Base-by-base conservation (phyloP, 2,888 invertebrate species). In the Busseola fusca region DNA sequence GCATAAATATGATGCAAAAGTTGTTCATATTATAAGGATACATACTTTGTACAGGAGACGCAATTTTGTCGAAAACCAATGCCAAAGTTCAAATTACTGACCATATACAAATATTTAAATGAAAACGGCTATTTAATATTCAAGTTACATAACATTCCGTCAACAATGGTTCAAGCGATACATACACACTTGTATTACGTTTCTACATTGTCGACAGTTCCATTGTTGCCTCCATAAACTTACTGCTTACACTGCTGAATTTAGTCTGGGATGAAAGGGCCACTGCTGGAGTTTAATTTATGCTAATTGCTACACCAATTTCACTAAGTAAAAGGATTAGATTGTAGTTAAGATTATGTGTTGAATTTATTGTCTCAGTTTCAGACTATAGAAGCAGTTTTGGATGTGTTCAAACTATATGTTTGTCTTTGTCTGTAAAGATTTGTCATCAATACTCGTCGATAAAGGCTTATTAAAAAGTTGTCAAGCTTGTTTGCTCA, bases 141-240 rank as follows among this genome's bases (percentile, higher is more conserved):
- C 81, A 81, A 48, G 74, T 86, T 83, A 87, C 80, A 79, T 82
- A 86, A 87, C 78, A 76, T 63, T 59, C 64, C 21, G 59, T 58
- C 59, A 78, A 87, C 87, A 87, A 87, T 86, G 75, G 77, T 65
- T 62, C 73, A 76, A 72, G 52, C 78, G 78, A 78, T 79, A 76
- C 72, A 76, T 60, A 72, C 74, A 73, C 74, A 74, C 70, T 76
- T 63, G 71, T 69, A 70, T 78, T 67, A 77, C 52, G 69, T 82
- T 73, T 66, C 65, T 65, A 77, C 75, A 81, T 59, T 74, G 81
- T 72, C 69, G 64, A 54, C 71, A 57, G 50, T 42, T 71, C 72
- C 73, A 80, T 86, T 83, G 83, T 83, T 74, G 67, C 40, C 67
- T 74, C 71, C 59, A 71, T 73, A 78, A 82, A 82, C 81, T 78